phyloP scores from a whole-genome alignment of 2,888 invertebrate species.

The Amphipoea lucens region DNA sequence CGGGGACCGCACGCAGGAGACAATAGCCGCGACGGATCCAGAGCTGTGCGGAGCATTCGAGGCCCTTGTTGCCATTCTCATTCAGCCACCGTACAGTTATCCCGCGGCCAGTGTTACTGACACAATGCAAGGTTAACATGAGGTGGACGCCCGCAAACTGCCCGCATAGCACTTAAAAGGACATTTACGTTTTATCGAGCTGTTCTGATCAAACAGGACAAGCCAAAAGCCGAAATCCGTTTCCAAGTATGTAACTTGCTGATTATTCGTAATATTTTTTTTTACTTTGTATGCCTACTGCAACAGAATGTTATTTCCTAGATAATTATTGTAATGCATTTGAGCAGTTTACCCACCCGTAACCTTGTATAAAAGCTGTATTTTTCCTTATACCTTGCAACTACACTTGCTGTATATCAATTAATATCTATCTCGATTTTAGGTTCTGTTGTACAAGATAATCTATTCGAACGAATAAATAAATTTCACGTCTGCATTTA shows the following conservation, averaged over 20 bases:
- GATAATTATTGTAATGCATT: conserved; percentile 73
- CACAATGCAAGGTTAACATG: conserved; percentile 87
- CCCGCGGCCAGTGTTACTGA: conserved; percentile 85
- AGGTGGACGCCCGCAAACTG: conserved; percentile 85
- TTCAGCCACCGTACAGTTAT: conserved; percentile 86
- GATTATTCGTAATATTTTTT: conserved; percentile 60
- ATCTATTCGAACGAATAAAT: conserved; percentile 53
- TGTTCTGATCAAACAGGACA: conserved; percentile 75
- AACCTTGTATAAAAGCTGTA: conserved; percentile 70
- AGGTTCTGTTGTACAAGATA: conserved; percentile 44
- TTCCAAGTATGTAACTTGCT: conserved; percentile 62
- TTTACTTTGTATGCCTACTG: conserved; percentile 22
- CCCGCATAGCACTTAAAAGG: conserved; percentile 79
- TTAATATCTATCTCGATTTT: conserved; percentile 53
- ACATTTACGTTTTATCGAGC: conserved; percentile 79
- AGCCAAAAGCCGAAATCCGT: conserved; percentile 74
- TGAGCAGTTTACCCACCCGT: conserved; percentile 66
- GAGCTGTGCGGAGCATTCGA: conserved; percentile 60
- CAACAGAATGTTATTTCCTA: conserved; percentile 72
- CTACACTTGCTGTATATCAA: conserved; percentile 56
- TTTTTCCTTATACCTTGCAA: conserved; percentile 69
- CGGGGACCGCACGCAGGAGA: conserved; percentile 42
- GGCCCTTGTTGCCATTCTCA: conserved; percentile 81
- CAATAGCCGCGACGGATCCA: conserved; percentile 60
- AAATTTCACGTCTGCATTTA: conserved; percentile 47